Conservation (phyloP, 2,888 invertebrate species). For the Sesia bembeciformis region DNA sequence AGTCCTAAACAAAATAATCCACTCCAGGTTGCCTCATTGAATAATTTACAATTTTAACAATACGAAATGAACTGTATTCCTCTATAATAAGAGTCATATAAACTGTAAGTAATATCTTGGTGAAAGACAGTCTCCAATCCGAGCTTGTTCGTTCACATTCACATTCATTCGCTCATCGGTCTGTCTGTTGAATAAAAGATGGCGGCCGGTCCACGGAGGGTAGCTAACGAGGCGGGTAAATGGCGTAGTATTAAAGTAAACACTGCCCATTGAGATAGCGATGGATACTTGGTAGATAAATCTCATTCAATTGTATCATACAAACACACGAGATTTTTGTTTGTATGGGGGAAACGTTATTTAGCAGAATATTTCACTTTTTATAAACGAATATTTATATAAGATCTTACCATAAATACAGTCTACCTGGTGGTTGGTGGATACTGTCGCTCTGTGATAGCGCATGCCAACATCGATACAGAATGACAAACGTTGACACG, state of each 20-base stretch:
- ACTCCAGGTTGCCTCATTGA: conserved; percentile 4
- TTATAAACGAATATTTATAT: too few species aligned
- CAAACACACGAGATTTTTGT: too few species aligned
- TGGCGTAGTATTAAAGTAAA: conserved; percentile 25
- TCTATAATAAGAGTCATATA: background rate
- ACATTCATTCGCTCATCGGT: conserved; percentile 37
- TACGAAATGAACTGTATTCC: background rate
- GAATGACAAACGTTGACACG: too few species aligned
- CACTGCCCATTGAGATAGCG: conserved; percentile 21
- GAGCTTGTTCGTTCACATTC: conserved; percentile 15
- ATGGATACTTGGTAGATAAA: background rate
- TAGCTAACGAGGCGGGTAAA: conserved; percentile 38
- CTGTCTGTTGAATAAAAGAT: conserved; percentile 52
- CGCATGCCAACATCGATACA: too few species aligned
- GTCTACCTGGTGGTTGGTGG: too few species aligned
- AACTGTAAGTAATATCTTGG: background rate
- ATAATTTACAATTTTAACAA: background rate
- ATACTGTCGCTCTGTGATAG: too few species aligned
- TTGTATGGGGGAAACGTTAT: too few species aligned
- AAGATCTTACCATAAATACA: too few species aligned
- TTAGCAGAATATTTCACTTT: too few species aligned
- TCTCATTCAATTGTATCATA: background rate
- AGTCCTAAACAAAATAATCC: conserved; percentile 15
- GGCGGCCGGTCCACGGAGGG: conserved; percentile 15
- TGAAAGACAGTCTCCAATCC: conserved; percentile 7